These are phyloP conservation scores for Drepana falcataria DNA, from an alignment of 2,888 invertebrate species.

Conservation along the genomic window DNA sequence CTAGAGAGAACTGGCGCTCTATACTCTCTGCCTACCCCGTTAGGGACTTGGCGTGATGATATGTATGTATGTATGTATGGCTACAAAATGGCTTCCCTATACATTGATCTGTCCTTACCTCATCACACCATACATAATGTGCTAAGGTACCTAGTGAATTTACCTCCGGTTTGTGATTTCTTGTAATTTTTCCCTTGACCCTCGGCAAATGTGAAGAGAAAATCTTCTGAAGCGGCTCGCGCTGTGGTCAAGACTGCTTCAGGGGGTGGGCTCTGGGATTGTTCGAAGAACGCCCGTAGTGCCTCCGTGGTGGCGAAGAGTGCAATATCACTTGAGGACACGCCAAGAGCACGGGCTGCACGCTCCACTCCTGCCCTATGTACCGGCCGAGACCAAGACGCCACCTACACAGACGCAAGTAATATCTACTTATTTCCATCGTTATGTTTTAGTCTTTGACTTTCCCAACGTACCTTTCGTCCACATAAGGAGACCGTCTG, in stretches of 20 bases:
- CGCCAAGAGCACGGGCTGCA: constrained; percentile 78
- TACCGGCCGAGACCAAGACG: constrained; percentile 84
- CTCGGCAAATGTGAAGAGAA: constrained; percentile 71
- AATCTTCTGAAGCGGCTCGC: constrained; percentile 78
- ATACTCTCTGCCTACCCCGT: no score
- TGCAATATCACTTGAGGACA: constrained; percentile 81
- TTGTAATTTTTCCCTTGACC: constrained; percentile 68
- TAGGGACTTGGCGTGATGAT: no score
- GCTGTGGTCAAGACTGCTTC: constrained; percentile 81
- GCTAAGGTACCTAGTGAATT: neutral
- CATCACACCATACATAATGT: no score
- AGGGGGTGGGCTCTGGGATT: constrained; percentile 72
- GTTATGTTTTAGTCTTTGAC: neutral
- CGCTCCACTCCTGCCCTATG: constrained; percentile 76
- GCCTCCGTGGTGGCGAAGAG: constrained; percentile 81
- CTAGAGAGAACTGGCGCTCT: no score
- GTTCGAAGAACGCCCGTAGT: constrained; percentile 81
- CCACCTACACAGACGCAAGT: constrained; percentile 54
- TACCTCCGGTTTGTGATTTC: constrained; percentile 76
- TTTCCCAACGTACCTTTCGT: constrained; percentile 68
- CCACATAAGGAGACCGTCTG: constrained; percentile 84
- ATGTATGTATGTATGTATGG: no score
- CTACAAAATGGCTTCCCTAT: no score
- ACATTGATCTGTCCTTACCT: no score
- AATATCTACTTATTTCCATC: neutral